Base-by-base conservation (phyloP, 2,113 vertebrate genomes). In the Melanerpes aurifrons region DNA sequence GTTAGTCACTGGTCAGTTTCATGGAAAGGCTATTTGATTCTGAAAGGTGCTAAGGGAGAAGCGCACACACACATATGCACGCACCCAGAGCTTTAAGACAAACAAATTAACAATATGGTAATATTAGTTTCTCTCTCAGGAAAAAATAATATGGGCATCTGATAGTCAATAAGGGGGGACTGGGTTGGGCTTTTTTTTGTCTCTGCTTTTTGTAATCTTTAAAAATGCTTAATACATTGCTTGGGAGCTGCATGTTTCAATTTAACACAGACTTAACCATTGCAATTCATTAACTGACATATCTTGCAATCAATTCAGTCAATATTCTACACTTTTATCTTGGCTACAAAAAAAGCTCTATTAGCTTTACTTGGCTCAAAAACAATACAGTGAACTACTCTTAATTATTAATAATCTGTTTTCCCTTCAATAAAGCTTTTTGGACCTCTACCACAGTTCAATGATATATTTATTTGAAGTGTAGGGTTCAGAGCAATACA, bases 401-500 rank as follows among this genome's bases (percentile, higher is more conserved):
- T 95, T 91, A 96, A 94, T 95, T 94, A 95, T 95, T 96, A 94
- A 95, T 96, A 94, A 95, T 79, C 80, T 84, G 70, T 63, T 95
- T 94, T 69, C 81, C 73, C 64, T 89, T 83, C 87, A 94, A 53
- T 89, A 92, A 92, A 91, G 86, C 37, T 89, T 91, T 94, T 87
- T 87, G 71, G 93, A 92, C 70, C 72, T 93, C 93, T 85, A 77
- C 64, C 82, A 61, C 72, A 74, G 56, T 35, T 81, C 8, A 10
- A 89, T 89, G 68, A 94, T 92, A 8, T 89, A 92, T 94, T 86
- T 73, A 79, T 90, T 96, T 92, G 72, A 89, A 68, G 84, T n/a
- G 87, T 35, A 92, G 57, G 75, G 90, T 91, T 96, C 81, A 89
- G 56, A 95, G 86, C 76, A 94, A 93, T 92, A 78, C 63, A 73